Conservation (phyloP, 2,797 vertebrate species). For the Alca torda region DNA sequence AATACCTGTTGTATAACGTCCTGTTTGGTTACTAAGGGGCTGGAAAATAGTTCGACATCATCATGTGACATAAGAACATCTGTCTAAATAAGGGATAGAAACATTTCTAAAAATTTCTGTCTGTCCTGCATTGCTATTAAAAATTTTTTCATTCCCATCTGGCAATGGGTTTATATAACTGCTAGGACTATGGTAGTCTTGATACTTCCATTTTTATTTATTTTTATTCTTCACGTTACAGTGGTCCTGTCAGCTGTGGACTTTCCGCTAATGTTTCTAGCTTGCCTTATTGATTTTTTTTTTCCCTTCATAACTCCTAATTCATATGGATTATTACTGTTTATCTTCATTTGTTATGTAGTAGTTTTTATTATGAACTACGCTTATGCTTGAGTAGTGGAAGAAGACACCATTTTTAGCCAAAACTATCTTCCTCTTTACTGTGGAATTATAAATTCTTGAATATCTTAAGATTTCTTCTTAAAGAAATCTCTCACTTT, state of each 20-base stretch:
- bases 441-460: neutral
- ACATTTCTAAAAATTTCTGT: neutral
- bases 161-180: neutral
- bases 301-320: neutral
- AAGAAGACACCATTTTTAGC: neutral
- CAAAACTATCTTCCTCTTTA: neutral
- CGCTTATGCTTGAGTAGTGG: neutral
- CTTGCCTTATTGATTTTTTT: neutral
- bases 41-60: neutral
- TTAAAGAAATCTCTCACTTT: neutral
- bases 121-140: neutral
- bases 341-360: neutral
- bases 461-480: neutral
- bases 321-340: neutral
- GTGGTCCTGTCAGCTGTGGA: neutral
- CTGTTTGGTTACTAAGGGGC: neutral
- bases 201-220: neutral
- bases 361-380: neutral
- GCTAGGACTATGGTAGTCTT: neutral
- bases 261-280: neutral
- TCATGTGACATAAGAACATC: neutral
- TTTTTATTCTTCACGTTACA: neutral
- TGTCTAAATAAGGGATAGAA: slow-evolving; percentile 5
- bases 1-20: neutral
- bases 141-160: neutral